A percentile compares a stretch with the other conserved stretches of the same genome.
Conservation (phyloP, 2,888 invertebrate species). For the Drosophila multiciliata region DNA sequence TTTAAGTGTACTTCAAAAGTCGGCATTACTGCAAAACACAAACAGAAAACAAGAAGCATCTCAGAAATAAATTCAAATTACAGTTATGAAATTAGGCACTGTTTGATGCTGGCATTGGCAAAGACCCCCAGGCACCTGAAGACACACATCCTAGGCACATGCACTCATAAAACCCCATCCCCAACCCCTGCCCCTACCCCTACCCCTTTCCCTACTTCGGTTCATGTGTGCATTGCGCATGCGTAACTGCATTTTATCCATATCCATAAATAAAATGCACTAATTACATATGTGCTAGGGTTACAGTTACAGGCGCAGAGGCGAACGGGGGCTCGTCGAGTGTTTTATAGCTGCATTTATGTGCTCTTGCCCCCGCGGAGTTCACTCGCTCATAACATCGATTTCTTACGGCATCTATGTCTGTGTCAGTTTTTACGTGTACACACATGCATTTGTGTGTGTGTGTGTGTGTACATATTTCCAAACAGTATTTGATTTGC, state of each 20-base stretch:
- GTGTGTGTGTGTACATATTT: slow-evolving; percentile 14
- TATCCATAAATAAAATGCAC: slow-evolving; percentile 71
- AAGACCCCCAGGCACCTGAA: slow-evolving; percentile 81
- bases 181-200: neutral
- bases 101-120: slow-evolving; percentile 13
- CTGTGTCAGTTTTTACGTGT: neutral
- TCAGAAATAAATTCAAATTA: slow-evolving; percentile 69
- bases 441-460: slow-evolving; percentile 4
- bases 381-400: slow-evolving; percentile 35
- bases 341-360: slow-evolving; percentile 56
- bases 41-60: slow-evolving; percentile 12
- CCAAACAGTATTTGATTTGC: slow-evolving; percentile 51
- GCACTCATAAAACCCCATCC: slow-evolving; percentile 22
- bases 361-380: slow-evolving; percentile 68
- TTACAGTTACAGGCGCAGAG: slow-evolving; percentile 56
- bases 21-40: slow-evolving; percentile 12
- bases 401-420: slow-evolving; percentile 28
- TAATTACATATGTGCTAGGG: slow-evolving; percentile 76
- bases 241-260: slow-evolving; percentile 59
- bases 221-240: slow-evolving; percentile 49
- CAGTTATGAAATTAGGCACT: slow-evolving; percentile 55
- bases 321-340: slow-evolving; percentile 46
- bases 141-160: slow-evolving; percentile 25
- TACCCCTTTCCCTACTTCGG: neutral
- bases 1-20: slow-evolving; percentile 23